Evolutionary conservation across 2,113 vertebrate species (phyloP).

Genomic region (Willisornis vidua): DNA sequence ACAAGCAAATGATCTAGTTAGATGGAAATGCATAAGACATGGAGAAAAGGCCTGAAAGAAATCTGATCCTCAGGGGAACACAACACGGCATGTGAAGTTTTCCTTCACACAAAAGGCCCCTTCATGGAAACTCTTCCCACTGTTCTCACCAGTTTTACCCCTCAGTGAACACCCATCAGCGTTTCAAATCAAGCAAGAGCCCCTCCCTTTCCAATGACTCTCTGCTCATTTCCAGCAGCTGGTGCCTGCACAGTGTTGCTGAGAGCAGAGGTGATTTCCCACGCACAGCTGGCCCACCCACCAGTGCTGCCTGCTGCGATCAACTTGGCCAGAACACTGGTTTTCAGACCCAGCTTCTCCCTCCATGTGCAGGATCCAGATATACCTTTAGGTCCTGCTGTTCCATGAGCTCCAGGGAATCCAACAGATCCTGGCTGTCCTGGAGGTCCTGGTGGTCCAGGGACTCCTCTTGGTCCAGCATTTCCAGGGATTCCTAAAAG

Average conservation of each 20-base stretch:
- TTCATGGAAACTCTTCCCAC: neutral
- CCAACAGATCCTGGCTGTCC: slow-evolving; percentile 81
- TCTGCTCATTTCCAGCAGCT: neutral
- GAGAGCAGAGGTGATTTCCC: slow-evolving; percentile 7
- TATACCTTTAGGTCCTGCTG: slow-evolving; percentile 83
- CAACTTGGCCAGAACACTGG: neutral
- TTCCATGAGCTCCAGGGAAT: slow-evolving; percentile 70
- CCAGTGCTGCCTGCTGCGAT: neutral
- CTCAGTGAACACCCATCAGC: neutral
- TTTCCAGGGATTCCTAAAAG: slow-evolving; percentile 81
- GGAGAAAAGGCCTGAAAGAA: neutral
- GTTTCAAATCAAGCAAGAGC: neutral
- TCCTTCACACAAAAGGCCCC: neutral
- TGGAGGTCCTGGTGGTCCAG: slow-evolving; percentile 79
- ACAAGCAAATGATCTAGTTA: neutral
- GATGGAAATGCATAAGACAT: neutral
- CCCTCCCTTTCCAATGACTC: neutral
- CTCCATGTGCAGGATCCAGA: neutral
- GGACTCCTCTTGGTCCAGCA: slow-evolving; percentile 77
- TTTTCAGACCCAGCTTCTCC: neutral
- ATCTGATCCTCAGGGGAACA: neutral
- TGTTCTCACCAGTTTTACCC: neutral
- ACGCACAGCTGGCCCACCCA: neutral
- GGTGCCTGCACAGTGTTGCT: neutral
- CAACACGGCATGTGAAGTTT: neutral